Evolutionary conservation across 2,888 invertebrate species (phyloP).

Genomic region (Formica aserva): DNA sequence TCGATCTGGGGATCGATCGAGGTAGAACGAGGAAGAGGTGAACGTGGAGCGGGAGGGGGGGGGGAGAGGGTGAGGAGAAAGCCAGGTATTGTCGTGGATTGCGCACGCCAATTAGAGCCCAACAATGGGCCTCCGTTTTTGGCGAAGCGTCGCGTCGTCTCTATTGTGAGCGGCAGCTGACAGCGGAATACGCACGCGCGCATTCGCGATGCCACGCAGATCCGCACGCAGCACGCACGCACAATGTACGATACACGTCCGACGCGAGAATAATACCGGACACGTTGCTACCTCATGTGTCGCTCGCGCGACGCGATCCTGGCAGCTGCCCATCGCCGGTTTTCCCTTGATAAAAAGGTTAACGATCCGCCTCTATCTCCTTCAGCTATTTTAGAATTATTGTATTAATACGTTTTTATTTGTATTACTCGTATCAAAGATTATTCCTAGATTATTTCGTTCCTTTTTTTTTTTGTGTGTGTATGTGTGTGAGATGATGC

Average conservation of each 20-base stretch:
- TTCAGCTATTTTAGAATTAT: conserved; percentile 6
- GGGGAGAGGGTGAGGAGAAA: conserved; percentile 21
- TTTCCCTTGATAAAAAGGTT: conserved; percentile 32
- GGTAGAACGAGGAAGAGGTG: background rate
- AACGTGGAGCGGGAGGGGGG: background rate
- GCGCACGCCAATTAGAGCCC: conserved; percentile 64
- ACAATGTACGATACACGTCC: conserved; percentile 68
- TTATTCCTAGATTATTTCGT: too few relatives aligned
- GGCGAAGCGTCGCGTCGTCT: conserved; percentile 56
- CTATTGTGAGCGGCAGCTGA: conserved; percentile 73
- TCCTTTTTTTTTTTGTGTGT: background rate
- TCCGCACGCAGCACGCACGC: conserved; percentile 55
- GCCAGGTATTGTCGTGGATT: conserved; percentile 59
- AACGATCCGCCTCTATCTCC: conserved; percentile 22
- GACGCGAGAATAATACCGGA: conserved; percentile 61
- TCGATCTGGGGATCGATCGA: conserved; percentile 51
- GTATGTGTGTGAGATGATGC: background rate
- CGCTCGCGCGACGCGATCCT: conserved; percentile 53
- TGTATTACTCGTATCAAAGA: background rate
- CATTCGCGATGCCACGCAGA: conserved; percentile 44
- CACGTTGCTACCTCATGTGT: conserved; percentile 61
- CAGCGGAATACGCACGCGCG: conserved; percentile 67
- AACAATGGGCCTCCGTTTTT: conserved; percentile 67
- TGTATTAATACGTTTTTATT: background rate
- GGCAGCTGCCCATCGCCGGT: conserved; percentile 60